Evolutionary conservation across 35 echinoderm and acorn worm genomes (phyloP).

Genomic region (Patiria miniata): DNA sequence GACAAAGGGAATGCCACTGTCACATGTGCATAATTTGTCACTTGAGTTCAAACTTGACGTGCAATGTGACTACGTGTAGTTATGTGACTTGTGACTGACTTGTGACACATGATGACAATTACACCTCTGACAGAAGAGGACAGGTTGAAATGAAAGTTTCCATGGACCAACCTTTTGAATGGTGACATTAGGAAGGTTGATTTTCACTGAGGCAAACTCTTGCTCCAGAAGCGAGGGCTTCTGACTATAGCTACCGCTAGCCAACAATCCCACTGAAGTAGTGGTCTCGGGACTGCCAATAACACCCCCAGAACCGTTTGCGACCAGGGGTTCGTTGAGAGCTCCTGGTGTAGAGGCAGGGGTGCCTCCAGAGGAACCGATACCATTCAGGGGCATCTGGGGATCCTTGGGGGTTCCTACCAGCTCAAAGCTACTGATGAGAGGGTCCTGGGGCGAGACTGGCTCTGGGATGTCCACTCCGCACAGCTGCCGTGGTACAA

Average conservation of each 20-base stretch:
- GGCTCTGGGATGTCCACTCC: constrained; percentile 75
- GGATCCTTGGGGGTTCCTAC: constrained; percentile 37
- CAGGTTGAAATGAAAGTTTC: no score
- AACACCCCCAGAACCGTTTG: not conserved
- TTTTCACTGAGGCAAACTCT: constrained; percentile 1
- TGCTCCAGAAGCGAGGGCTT: constrained; percentile 24
- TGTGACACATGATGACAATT: no score
- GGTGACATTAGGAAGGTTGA: not conserved
- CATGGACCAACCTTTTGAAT: not conserved
- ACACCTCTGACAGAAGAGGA: no score
- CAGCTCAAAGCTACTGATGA: not conserved
- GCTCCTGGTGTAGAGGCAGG: not conserved
- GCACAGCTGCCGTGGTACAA: constrained; percentile 54
- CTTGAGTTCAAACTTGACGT: no score
- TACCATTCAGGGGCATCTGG: not conserved
- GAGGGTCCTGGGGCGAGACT: constrained; percentile 26
- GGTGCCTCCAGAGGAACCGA: not conserved
- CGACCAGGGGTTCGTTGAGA: not conserved
- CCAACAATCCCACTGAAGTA: not conserved
- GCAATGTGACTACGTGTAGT: no score
- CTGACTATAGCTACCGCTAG: constrained; percentile 19
- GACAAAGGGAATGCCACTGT: no score
- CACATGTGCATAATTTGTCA: no score
- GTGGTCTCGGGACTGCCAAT: not conserved
- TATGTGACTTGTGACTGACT: no score